Percentiles rank a stretch among this genome's conserved stretches.
phyloP scores from a whole-genome alignment of 2,113 vertebrate species.

The Pedionomus torquatus region DNA sequence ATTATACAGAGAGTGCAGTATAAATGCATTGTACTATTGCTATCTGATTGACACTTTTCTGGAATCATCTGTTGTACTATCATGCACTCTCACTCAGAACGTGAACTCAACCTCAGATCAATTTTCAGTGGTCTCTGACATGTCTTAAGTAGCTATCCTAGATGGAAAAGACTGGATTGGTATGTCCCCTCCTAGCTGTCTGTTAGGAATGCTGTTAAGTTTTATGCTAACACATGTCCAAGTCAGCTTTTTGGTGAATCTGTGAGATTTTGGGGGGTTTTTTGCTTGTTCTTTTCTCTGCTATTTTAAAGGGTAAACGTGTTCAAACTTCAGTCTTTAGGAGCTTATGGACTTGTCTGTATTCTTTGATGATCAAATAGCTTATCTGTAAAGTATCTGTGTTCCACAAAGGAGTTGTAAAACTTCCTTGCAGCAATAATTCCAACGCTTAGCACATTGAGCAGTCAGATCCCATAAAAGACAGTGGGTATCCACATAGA shows the following conservation, averaged over 20 bases:
- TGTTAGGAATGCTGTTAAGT: not conserved
- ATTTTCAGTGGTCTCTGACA: not conserved
- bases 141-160: not conserved
- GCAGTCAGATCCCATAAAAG: not conserved
- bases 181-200: not conserved
- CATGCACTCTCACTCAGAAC: not conserved
- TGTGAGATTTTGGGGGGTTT: rapidly evolving
- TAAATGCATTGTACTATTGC: not conserved
- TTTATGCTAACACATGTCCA: not conserved
- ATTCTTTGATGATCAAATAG: not conserved
- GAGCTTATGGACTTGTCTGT: not conserved
- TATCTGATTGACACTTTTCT: not conserved
- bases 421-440: not conserved
- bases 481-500: not conserved
- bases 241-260: not conserved
- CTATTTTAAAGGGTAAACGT: not conserved
- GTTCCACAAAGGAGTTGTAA: not conserved
- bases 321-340: not conserved
- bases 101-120: not conserved
- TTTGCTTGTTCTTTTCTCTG: too few relatives aligned
- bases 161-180: not conserved
- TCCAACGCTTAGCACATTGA: not conserved
- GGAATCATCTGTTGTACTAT: not conserved
- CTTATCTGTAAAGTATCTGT: not conserved
- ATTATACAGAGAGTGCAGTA: too few relatives aligned